phyloP scores from a whole-genome alignment of 2,888 invertebrate species.

The Thereva nobilitata region DNA sequence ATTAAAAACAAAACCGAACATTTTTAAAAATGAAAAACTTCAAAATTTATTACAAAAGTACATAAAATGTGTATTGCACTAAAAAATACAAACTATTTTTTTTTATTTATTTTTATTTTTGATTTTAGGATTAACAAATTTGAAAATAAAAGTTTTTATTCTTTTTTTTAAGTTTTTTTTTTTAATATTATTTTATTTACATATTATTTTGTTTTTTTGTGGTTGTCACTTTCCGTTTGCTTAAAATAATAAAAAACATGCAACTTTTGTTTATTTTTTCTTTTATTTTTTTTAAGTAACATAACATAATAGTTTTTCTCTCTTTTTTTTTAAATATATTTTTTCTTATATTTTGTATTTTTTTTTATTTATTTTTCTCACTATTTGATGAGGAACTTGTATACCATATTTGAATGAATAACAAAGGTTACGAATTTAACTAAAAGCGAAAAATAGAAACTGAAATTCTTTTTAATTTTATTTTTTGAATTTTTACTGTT shows the following conservation, averaged over 20 bases:
- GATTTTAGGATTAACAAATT: too few relatives aligned
- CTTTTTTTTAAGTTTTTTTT: too few relatives aligned
- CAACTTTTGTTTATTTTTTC: too few relatives aligned
- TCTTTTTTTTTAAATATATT: slow-evolving; percentile 16
- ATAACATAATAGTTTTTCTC: slow-evolving; percentile 13
- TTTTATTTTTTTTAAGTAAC: slow-evolving; percentile 17
- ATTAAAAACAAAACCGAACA: slow-evolving; percentile 11
- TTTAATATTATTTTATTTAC: too few relatives aligned
- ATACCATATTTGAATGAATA: slow-evolving; percentile 64
- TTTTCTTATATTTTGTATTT: slow-evolving; percentile 13
- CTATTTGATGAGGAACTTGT: slow-evolving; percentile 71
- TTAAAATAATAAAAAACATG: too few relatives aligned
- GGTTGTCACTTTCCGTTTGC: too few relatives aligned
- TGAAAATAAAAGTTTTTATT: too few relatives aligned
- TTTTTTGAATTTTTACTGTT: slow-evolving; percentile 20
- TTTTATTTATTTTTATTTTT: too few relatives aligned
- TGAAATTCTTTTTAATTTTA: slow-evolving; percentile 38
- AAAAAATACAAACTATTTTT: too few relatives aligned
- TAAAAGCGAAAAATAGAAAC: slow-evolving; percentile 46
- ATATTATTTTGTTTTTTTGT: too few relatives aligned
- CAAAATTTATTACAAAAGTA: too few relatives aligned
- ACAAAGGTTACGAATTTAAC: slow-evolving; percentile 52
- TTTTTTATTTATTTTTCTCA: slow-evolving; percentile 46
- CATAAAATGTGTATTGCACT: too few relatives aligned
- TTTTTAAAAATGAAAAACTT: not conserved